Conservation (phyloP, 2,113 vertebrate genomes). For the Antennarius striatus region DNA sequence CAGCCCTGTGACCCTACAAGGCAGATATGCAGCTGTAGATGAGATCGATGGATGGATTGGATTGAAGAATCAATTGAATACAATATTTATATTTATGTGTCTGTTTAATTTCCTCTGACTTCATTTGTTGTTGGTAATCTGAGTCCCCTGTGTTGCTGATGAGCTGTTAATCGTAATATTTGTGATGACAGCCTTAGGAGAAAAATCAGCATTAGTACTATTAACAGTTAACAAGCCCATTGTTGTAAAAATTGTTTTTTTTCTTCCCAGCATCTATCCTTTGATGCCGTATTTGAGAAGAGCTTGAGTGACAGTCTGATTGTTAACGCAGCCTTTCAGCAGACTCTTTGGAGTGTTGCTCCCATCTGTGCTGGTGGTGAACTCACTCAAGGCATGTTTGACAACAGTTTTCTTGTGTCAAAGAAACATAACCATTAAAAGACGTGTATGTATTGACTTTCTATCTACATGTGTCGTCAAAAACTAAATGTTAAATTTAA, state of each 20-base stretch:
- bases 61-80: no score
- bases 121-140: neutral
- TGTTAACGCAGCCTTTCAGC: conserved; percentile 93
- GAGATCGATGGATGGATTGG: no score
- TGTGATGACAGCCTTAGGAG: conserved; percentile 4
- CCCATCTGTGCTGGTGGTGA: conserved; percentile 91
- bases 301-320: conserved; percentile 77
- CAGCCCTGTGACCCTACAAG: no score
- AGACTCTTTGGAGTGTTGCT: conserved; percentile 93
- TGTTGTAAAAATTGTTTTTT: conserved; percentile 9
- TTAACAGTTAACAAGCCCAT: conserved; percentile 28
- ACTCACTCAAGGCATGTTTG: conserved; percentile 86
- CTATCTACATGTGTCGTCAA: neutral
- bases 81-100: no score
- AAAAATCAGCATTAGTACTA: conserved; percentile 21
- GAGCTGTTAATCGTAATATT: conserved; percentile 6
- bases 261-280: conserved; percentile 86
- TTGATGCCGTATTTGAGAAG: conserved; percentile 71
- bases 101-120: conserved; percentile 6
- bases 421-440: neutral
- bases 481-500: neutral
- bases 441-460: neutral
- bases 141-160: conserved; percentile 7
- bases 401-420: neutral
- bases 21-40: no score